These are phyloP conservation scores for Polymixis flavicincta DNA, from an alignment of 2,888 invertebrate genomes.

Conservation along the genomic window DNA sequence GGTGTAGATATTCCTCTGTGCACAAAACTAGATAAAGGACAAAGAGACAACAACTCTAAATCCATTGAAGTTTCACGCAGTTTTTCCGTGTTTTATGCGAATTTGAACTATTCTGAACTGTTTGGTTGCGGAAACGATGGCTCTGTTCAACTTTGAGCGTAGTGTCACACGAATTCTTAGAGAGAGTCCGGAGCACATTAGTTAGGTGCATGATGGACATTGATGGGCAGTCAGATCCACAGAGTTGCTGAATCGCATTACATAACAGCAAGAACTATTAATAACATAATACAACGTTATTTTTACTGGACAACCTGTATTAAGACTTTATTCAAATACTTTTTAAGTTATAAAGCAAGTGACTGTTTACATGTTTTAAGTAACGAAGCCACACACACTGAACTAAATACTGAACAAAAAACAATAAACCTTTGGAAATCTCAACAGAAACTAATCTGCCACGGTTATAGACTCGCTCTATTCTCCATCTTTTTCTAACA, in stretches of 20 bases:
- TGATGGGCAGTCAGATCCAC: not conserved
- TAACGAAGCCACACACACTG: not conserved
- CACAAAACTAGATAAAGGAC: slow-evolving; percentile 29
- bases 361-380: not conserved
- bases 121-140: not conserved
- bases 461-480: not conserved
- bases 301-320: not conserved
- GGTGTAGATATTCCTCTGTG: slow-evolving; percentile 2
- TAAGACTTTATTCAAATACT: not conserved
- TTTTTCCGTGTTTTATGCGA: slow-evolving; percentile 10
- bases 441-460: slow-evolving; percentile 14
- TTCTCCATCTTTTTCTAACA: slow-evolving; percentile 14
- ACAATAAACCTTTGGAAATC: not conserved
- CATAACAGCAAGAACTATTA: not conserved
- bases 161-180: not conserved
- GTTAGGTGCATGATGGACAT: too few relatives aligned
- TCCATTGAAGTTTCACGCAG: slow-evolving; percentile 24
- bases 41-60: slow-evolving; percentile 14
- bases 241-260: not conserved
- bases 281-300: not conserved
- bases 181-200: not conserved
- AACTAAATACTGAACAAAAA: not conserved
- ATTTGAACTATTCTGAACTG: not conserved
- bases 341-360: not conserved
- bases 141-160: not conserved